A percentile compares a stretch with the other conserved stretches of the same genome.
Conservation (phyloP, 2,888 invertebrate genomes). For the Mythimna lalbum region DNA sequence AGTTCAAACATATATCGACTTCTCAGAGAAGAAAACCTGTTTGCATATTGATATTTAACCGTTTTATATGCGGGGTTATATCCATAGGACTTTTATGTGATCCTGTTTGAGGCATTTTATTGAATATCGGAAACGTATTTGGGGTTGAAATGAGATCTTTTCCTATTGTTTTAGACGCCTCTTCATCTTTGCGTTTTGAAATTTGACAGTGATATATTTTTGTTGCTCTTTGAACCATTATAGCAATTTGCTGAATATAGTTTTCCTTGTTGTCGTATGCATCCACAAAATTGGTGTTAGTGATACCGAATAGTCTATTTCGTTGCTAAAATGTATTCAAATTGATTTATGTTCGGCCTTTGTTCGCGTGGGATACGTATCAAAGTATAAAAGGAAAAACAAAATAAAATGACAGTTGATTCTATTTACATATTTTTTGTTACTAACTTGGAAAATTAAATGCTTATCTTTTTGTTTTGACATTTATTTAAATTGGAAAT, state of each 20-base stretch:
- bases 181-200: constrained; percentile 77
- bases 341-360: constrained; percentile 48
- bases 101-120: constrained; percentile 85
- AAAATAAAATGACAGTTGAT: constrained; percentile 23
- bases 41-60: constrained; percentile 81
- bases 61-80: constrained; percentile 71
- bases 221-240: constrained; percentile 66
- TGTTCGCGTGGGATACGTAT: constrained; percentile 30
- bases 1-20: constrained; percentile 73
- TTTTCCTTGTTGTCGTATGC: constrained; percentile 39
- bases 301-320: constrained; percentile 48
- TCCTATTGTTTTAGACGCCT: constrained; percentile 80
- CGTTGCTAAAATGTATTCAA: constrained; percentile 53
- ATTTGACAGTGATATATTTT: constrained; percentile 79
- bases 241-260: constrained; percentile 48
- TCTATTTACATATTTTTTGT: constrained; percentile 14
- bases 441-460: constrained; percentile 4
- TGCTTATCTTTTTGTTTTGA: neutral
- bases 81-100: constrained; percentile 78
- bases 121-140: constrained; percentile 87
- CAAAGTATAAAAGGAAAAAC: constrained; percentile 20
- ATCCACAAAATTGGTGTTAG: constrained; percentile 33
- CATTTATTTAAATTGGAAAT: neutral
- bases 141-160: constrained; percentile 82
- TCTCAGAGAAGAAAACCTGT: constrained; percentile 71